Evolutionary conservation across 1,140 invertebrate genomes (phyloP).

Genomic region (Ectropis grisescens): DNA sequence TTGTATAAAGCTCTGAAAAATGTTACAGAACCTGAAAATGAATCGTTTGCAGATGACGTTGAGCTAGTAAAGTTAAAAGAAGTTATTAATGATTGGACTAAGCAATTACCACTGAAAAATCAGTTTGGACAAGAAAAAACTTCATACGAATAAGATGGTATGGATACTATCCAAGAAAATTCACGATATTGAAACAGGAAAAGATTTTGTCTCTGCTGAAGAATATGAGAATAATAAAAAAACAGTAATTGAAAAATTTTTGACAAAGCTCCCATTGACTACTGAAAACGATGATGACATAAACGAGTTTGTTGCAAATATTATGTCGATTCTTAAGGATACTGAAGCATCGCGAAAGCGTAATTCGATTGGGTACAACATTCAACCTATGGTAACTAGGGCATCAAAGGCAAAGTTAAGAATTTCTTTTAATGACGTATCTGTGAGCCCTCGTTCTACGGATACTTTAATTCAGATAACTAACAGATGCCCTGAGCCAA

Average conservation of each 20-base stretch:
- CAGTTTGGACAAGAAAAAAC: conserved; percentile 1
- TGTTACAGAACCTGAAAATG: conserved; percentile 13
- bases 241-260: conserved; percentile 4
- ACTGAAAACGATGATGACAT: background rate
- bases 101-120: conserved; percentile 11
- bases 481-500: background rate
- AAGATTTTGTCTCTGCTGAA: background rate
- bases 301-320: too few relatives aligned
- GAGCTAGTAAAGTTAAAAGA: conserved; percentile 20
- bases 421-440: background rate
- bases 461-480: background rate
- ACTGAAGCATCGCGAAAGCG: too few relatives aligned
- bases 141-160: conserved; percentile 3
- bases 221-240: conserved; percentile 1
- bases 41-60: conserved; percentile 17
- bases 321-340: too few relatives aligned
- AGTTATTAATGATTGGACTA: conserved; percentile 14
- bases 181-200: conserved; percentile 5
- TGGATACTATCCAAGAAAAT: conserved; percentile 6
- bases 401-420: background rate
- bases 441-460: background rate
- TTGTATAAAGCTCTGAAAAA: conserved; percentile 15
- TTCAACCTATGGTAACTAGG: too few relatives aligned
- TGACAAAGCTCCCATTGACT: conserved; percentile 5
- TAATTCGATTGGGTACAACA: too few relatives aligned